Conservation (phyloP, 2,113 vertebrate genomes). For the Gavialis gangeticus region DNA sequence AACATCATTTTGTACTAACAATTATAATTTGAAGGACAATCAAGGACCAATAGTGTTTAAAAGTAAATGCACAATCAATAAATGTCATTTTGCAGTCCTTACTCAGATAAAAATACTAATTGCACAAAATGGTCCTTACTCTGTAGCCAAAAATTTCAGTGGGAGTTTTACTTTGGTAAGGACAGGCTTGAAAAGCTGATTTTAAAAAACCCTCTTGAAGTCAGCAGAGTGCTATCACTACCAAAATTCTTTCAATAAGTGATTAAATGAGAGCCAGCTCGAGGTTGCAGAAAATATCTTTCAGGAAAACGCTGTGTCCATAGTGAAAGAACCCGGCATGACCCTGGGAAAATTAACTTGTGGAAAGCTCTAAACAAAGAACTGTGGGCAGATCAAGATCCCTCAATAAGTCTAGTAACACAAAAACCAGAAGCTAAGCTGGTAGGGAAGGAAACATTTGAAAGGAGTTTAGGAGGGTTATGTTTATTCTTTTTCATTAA, state of each 20-base stretch:
- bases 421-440: neutral
- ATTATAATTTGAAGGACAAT: neutral
- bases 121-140: neutral
- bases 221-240: neutral
- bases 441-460: neutral
- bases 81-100: neutral
- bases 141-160: neutral
- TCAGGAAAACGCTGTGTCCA: slow-evolving; percentile 51
- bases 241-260: slow-evolving; percentile 54
- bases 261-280: slow-evolving; percentile 46
- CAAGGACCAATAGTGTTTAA: neutral
- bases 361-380: slow-evolving; percentile 37
- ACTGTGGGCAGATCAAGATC: neutral
- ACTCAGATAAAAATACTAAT: neutral
- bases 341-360: slow-evolving; percentile 65
- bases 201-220: neutral
- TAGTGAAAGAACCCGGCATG: slow-evolving; percentile 43
- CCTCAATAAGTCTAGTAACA: neutral
- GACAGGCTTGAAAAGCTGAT: neutral
- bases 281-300: slow-evolving; percentile 55
- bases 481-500: neutral
- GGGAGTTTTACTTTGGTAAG: neutral
- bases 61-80: neutral
- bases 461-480: neutral
- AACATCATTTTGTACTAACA: neutral